phyloP scores from a whole-genome alignment of 2,797 vertebrate genomes.

The Paratrypauchen microcephalus region DNA sequence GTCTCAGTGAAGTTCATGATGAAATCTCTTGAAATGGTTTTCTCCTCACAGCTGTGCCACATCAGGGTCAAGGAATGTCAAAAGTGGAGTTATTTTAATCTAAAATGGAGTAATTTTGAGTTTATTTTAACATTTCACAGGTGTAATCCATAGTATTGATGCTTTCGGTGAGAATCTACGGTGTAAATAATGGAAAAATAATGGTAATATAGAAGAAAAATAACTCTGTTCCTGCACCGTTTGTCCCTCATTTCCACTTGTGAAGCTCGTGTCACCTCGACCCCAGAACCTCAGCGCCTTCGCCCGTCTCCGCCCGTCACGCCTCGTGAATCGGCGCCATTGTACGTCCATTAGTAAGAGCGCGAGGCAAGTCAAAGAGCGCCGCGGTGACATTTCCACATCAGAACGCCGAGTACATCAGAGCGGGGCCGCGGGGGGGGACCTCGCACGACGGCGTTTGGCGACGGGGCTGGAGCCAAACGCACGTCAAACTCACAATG shows the following conservation, averaged over 20 bases:
- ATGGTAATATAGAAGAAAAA: no score
- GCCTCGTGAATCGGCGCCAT: conserved; percentile 32
- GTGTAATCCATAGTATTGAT: no score
- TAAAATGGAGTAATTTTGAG: no score
- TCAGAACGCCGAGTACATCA: conserved; percentile 46
- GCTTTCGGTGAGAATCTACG: no score
- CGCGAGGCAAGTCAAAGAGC: conserved; percentile 34
- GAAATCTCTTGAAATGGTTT: no score
- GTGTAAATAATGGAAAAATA: no score
- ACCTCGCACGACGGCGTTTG: conserved; percentile 16
- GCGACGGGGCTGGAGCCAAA: conserved; percentile 24
- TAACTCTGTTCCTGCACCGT: no score
- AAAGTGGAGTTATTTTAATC: no score
- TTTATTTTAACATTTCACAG: no score
- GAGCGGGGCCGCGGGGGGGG: conserved; percentile 21
- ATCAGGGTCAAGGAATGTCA: no score
- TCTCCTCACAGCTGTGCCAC: no score
- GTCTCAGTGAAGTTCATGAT: no score
- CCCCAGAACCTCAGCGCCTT: conserved; percentile 31
- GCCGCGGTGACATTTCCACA: conserved; percentile 31
- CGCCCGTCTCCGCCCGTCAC: conserved; percentile 42
- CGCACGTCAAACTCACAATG: not conserved
- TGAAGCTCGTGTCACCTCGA: conserved; percentile 13
- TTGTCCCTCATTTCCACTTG: conserved; percentile 19
- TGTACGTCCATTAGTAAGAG: conserved; percentile 38